Percentiles rank a stretch among this genome's conserved stretches.
These are phyloP conservation scores for Zoanthus solanderi DNA, from an alignment of 92 coral and sea anemone species.

Conservation along the genomic window DNA sequence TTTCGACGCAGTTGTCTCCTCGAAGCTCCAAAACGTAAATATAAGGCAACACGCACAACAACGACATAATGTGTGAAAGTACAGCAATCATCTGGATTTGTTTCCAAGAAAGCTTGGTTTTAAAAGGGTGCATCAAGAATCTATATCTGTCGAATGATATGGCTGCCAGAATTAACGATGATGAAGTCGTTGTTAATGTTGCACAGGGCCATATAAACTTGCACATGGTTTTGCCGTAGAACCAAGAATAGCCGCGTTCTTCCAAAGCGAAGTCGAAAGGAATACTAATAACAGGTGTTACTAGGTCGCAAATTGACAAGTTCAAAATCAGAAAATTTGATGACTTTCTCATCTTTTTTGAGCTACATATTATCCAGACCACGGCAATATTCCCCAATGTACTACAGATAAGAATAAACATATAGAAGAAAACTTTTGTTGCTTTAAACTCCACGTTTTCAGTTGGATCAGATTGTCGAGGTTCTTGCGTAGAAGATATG, in stretches of 20 bases:
- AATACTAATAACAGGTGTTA: constrained; percentile 87
- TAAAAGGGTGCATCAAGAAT: constrained; percentile 91
- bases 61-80: constrained; percentile 61
- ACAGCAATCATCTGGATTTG: constrained; percentile 68
- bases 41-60: constrained; percentile 76
- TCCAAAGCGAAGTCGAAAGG: constrained; percentile 93
- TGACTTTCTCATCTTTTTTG: constrained; percentile 76
- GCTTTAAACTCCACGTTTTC: constrained; percentile 57
- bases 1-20: constrained; percentile 74
- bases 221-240: constrained; percentile 83
- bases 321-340: constrained; percentile 87
- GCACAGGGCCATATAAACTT: constrained; percentile 85
- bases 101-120: constrained; percentile 69
- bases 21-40: constrained; percentile 68
- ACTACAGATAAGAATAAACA: constrained; percentile 71
- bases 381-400: constrained; percentile 88
- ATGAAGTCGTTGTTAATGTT: constrained; percentile 81
- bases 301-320: constrained; percentile 90
- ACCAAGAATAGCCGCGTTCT: constrained; percentile 75
- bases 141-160: constrained; percentile 94
- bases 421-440: constrained; percentile 70
- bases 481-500: background rate
- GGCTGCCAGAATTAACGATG: constrained; percentile 85
- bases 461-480: background rate
- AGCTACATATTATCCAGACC: constrained; percentile 72